These are phyloP conservation scores for Neosilurus mollespiculum DNA, from an alignment of 2,797 vertebrate genomes.

Conservation along the genomic window DNA sequence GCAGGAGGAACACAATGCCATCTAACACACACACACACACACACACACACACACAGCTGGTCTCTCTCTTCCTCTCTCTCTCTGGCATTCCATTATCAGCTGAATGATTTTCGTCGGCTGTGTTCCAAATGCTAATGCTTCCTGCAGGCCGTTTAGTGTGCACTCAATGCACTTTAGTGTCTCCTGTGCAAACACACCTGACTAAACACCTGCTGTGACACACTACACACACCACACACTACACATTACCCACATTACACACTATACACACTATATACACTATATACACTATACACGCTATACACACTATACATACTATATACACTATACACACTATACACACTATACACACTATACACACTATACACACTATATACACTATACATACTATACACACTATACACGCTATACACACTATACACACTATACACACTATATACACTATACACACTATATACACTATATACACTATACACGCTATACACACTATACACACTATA, in stretches of 20 bases:
- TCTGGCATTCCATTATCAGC: conserved; percentile 35
- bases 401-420: too few relatives aligned
- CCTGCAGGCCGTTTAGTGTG: background rate
- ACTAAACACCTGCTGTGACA: background rate
- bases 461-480: too few relatives aligned
- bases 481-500: too few relatives aligned
- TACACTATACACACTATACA: too few relatives aligned
- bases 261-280: background rate
- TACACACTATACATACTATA: too few relatives aligned
- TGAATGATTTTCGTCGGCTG: conserved; percentile 25
- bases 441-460: too few relatives aligned
- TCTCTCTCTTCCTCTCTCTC: conserved; percentile 2
- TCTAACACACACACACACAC: conserved; percentile 22
- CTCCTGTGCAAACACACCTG: background rate
- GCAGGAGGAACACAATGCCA: conserved; percentile 26
- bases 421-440: too few relatives aligned
- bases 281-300: too few relatives aligned
- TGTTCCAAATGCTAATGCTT: conserved; percentile 14
- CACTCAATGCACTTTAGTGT: background rate
- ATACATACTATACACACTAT: too few relatives aligned
- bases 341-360: too few relatives aligned
- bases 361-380: too few relatives aligned
- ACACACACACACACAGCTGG: conserved; percentile 16
- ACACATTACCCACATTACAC: background rate
- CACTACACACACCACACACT: background rate